A percentile compares a stretch with the other conserved stretches of the same genome.
Evolutionary conservation across 2,797 vertebrate genomes (phyloP).

Genomic region (Lerista edwardsae): DNA sequence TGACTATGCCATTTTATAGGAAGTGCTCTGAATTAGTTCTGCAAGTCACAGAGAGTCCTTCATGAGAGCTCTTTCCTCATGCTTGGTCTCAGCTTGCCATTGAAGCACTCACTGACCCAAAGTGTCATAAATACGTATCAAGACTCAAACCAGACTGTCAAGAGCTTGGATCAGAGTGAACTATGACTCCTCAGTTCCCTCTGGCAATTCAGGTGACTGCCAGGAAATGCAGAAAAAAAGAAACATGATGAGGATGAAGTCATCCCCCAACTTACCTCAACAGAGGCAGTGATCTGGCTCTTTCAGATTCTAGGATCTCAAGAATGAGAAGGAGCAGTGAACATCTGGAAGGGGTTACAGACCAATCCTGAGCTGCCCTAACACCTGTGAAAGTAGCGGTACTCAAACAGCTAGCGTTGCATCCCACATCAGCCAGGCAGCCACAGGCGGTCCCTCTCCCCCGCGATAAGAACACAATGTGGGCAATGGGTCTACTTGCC

Average conservation of each 20-base stretch:
- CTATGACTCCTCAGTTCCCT: not conserved
- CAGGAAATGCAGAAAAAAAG: not conserved
- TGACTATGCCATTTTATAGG: not conserved
- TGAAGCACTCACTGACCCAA: not conserved
- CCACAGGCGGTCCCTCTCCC: too few species aligned
- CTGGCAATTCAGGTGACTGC: not conserved
- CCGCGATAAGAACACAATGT: too few species aligned
- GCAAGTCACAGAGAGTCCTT: not conserved
- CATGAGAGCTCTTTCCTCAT: not conserved
- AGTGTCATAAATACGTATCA: not conserved
- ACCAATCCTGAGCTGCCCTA: too few species aligned
- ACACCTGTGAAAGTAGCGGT: too few species aligned
- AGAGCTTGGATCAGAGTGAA: not conserved
- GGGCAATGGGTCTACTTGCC: too few species aligned
- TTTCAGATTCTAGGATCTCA: not conserved
- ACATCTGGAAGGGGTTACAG: too few species aligned
- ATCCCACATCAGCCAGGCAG: too few species aligned
- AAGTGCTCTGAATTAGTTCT: not conserved
- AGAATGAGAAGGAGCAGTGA: not conserved
- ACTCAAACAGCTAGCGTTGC: too few species aligned
- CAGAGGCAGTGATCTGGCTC: not conserved
- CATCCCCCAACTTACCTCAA: not conserved
- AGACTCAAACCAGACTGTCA: not conserved
- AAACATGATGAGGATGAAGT: not conserved
- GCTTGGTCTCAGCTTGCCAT: not conserved